Percentiles rank a stretch among this genome's conserved stretches.
Evolutionary conservation across 1,140 invertebrate species (phyloP).

Genomic region (Neoseiulus cucumeris): DNA sequence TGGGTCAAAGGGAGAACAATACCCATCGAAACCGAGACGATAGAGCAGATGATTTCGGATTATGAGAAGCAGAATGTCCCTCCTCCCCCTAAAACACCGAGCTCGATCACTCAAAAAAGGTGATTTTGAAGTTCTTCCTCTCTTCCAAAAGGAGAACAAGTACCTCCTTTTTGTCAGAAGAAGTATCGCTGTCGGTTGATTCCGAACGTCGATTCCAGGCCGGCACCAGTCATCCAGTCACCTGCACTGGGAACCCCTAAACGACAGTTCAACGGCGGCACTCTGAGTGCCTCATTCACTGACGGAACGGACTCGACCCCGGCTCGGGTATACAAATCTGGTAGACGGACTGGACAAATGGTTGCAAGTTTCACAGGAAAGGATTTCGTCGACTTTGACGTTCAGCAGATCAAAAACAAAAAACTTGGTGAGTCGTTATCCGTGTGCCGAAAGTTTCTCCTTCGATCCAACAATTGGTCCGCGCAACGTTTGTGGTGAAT

Average conservation of each 20-base stretch:
- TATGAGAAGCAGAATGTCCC: background rate
- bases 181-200: background rate
- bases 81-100: background rate
- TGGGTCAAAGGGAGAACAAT: background rate
- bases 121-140: background rate
- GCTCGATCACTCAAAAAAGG: background rate
- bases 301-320: slow-evolving; percentile 1
- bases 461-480: too few relatives aligned
- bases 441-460: too few relatives aligned
- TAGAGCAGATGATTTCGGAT: background rate
- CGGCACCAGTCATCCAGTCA: background rate
- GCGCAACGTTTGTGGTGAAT: too few relatives aligned
- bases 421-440: background rate
- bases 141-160: background rate
- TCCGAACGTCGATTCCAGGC: background rate
- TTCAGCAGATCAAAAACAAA: background rate
- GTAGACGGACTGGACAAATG: background rate
- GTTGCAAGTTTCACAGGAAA: background rate
- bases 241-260: background rate
- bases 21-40: background rate
- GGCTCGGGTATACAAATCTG: background rate
- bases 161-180: background rate
- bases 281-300: background rate
- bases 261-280: background rate
- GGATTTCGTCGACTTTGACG: background rate